These are phyloP conservation scores for Gymnogyps californianus DNA, from an alignment of 2,113 vertebrate genomes.

Conservation along the genomic window DNA sequence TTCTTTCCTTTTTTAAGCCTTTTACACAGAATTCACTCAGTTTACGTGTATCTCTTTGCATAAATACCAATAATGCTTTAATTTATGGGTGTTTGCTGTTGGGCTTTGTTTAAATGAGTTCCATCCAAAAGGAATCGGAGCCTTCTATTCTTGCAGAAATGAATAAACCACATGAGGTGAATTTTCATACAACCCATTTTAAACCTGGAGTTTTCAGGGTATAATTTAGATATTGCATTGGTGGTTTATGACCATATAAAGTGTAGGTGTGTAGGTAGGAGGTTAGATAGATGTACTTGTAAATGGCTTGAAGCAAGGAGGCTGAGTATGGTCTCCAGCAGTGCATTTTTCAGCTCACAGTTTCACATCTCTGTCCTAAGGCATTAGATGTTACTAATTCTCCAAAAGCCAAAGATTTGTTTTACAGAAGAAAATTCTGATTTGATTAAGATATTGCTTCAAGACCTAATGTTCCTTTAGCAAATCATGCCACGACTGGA, in stretches of 20 bases:
- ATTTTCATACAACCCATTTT: constrained; percentile 63
- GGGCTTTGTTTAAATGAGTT: constrained; percentile 71
- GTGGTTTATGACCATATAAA: constrained; percentile 67
- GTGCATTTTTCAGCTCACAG: constrained; percentile 74
- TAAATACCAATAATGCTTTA: constrained; percentile 63
- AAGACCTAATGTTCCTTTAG: constrained; percentile 68
- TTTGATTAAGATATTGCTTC: constrained; percentile 77
- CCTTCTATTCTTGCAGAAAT: constrained; percentile 63
- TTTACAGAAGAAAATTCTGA: constrained; percentile 73
- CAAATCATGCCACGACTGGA: constrained; percentile 46
- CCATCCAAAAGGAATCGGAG: constrained; percentile 53
- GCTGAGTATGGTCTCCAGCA: constrained; percentile 49
- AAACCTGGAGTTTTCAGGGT: constrained; percentile 65
- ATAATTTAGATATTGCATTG: constrained; percentile 67
- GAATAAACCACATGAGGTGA: constrained; percentile 65
- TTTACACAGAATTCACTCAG: constrained; percentile 7
- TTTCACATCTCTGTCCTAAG: constrained; percentile 72
- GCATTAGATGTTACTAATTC: constrained; percentile 74
- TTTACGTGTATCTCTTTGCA: neutral
- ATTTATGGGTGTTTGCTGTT: constrained; percentile 65
- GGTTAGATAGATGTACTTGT: constrained; percentile 53
- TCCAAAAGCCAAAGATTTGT: constrained; percentile 74
- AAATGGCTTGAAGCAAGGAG: constrained; percentile 66
- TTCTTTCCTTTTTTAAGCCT: neutral
- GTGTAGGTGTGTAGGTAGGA: constrained; percentile 69